Base-by-base conservation (phyloP, 2,797 vertebrate species). In the Liasis olivaceus region DNA sequence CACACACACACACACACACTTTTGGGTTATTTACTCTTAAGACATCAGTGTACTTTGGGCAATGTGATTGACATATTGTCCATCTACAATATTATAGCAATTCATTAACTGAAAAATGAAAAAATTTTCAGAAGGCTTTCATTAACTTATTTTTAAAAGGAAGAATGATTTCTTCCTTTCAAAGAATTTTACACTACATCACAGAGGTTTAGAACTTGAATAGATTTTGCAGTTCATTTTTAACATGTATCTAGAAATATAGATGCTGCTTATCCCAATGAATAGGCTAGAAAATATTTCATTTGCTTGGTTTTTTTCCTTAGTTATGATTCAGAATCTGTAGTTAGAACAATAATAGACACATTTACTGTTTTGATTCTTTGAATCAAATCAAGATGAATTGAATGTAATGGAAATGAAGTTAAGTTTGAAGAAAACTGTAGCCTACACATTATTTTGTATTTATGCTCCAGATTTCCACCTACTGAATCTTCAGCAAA, bases 71-170 rank as follows among this genome's bases (percentile, higher is more conserved):
- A 95, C 94, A 96, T 86, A 5, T 95, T 95, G 95, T 95, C 94
- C 94, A 96, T 95, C 94, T 94, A 93, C 93, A 95, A 89, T 95
- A 96, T 96, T 95, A 93, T 91, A 95, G 94, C 89, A 97, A 94
- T 90, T 96, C 89, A 95, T 95, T 95, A 96, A 95, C 89, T 88
- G 90, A 91, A 95, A 95, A 92, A 89, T 87, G 89, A 95, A 91
- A 95, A 95, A 96, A 93, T 91, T 88, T 95, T 90, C 93, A 95
- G 89, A 95, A 96, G 96, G 95, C 94, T 94, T 72, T 62, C 95
- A 96, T 96, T 96, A 94, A 94, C 66, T 94, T 94, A 94, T 95
- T 91, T 93, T 93, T 62, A 94, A 95, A 92, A 87, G 94, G 69
- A 95, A 92, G 94, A 95, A 95, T 96, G 22, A 85, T 89, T 89